Conservation (phyloP, 2,113 vertebrate genomes). For the Alligator sinensis region DNA sequence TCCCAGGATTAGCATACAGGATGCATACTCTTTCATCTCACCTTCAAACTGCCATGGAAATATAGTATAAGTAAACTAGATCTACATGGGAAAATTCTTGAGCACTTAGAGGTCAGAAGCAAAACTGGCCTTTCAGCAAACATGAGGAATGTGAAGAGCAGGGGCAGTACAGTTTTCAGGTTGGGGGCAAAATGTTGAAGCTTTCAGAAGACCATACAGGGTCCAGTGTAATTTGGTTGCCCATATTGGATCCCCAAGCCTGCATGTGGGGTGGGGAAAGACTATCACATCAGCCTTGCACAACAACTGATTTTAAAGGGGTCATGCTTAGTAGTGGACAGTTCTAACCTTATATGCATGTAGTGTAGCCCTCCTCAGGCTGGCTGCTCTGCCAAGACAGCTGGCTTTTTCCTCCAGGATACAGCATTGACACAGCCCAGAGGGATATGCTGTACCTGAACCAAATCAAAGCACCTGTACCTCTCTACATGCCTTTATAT, state of each 20-base stretch:
- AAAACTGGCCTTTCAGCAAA: background rate
- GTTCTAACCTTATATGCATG: background rate
- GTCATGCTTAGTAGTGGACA: background rate
- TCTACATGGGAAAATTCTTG: background rate
- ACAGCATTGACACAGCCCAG: background rate
- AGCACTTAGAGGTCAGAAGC: background rate
- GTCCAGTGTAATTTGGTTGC: no score
- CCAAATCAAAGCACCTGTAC: background rate
- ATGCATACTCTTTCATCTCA: background rate
- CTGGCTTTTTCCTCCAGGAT: background rate
- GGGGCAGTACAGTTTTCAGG: background rate
- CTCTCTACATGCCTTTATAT: background rate
- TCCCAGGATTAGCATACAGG: fast-evolving
- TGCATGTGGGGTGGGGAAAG: background rate
- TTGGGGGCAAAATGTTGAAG: no score
- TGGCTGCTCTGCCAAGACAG: constrained; percentile 1
- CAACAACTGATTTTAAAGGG: background rate
- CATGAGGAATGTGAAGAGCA: background rate
- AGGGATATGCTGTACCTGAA: background rate
- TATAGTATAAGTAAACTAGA: background rate
- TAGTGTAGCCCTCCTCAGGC: background rate
- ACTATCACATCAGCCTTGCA: background rate
- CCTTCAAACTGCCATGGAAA: background rate
- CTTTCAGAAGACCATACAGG: background rate
- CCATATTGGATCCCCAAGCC: background rate